Evolutionary conservation across 2,113 vertebrate species (phyloP), one percentile per base, ranked within the genome.

Genomic region (Nibea coibor): DNA sequence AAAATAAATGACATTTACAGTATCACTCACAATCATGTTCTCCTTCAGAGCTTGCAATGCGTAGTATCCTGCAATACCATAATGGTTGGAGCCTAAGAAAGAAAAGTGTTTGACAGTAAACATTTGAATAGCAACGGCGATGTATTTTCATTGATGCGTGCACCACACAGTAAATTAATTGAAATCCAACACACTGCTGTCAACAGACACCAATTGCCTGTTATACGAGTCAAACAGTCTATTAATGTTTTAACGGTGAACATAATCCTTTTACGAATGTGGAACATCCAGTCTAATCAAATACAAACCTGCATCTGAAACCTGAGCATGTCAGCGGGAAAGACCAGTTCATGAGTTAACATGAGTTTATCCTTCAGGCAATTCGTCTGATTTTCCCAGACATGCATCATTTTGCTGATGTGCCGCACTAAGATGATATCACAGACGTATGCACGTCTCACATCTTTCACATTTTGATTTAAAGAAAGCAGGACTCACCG

Each of bases 71-170:
- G 95, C 95, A 56, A 95, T 95, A 6, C 95, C 95, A 16, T 90
- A 96, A 73, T 95, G 95, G 86, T 96, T 96, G 82, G 95, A 96
- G 35, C 91, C 95, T 96, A 54, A 47, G 24, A 83, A 28, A 80
- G 9, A 83, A 75, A 78, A 75, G 7, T 2, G 0, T 4, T 12
- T 70, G 8, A 31, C 45, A 53, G 17, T 35, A 22, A 50, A 61
- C 10, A 47, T 28, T 17, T 48, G 43, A n/a, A 17, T 15, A 9
- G 15, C 17, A 69, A 5, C 12, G 31, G 4, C 3, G 15, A 22
- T 31, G 9, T 2, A 24, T 28, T 63, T 4, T 20, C 8, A 31
- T 9, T 16, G 35, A 39, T 8, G 35, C 35, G 35, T 39, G 35
- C 8, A 5, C 31, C 31, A 8, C 8, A 39, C 35, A 39, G 35